phyloP scores from a whole-genome alignment of 2,113 vertebrate species.

The Sinocyclocheilus maitianheensis region DNA sequence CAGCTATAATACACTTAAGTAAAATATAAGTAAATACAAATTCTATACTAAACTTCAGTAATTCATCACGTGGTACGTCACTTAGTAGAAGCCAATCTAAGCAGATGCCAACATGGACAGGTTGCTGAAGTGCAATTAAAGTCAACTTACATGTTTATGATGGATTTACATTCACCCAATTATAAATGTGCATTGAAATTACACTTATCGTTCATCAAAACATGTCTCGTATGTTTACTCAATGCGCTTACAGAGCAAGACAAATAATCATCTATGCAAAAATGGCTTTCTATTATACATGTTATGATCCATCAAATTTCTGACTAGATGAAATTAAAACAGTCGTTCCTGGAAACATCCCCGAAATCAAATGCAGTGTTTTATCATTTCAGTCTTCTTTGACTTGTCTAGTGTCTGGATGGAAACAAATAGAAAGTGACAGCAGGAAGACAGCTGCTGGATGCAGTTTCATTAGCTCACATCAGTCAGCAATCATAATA shows the following conservation, averaged over 20 bases:
- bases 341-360: neutral
- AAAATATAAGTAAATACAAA: neutral
- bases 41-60: too few relatives aligned
- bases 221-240: neutral
- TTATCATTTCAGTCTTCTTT: conserved; percentile 12
- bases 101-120: neutral
- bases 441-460: neutral
- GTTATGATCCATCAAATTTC: neutral
- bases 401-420: conserved; percentile 1
- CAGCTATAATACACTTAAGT: too few relatives aligned
- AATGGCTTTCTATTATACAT: neutral
- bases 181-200: neutral
- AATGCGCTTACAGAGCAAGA: neutral
- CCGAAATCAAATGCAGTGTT: neutral
- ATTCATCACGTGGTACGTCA: neutral
- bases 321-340: neutral
- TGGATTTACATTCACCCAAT: neutral
- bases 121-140: neutral
- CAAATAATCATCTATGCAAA: conserved; percentile 4
- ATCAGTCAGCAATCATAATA: neutral
- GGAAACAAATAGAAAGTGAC: conserved; percentile 32
- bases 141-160: neutral
- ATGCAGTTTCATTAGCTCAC: conserved; percentile 17
- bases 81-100: neutral
- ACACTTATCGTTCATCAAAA: neutral